Base-by-base conservation (phyloP, 2,797 vertebrate genomes). In the Brotogeris chrysoptera region DNA sequence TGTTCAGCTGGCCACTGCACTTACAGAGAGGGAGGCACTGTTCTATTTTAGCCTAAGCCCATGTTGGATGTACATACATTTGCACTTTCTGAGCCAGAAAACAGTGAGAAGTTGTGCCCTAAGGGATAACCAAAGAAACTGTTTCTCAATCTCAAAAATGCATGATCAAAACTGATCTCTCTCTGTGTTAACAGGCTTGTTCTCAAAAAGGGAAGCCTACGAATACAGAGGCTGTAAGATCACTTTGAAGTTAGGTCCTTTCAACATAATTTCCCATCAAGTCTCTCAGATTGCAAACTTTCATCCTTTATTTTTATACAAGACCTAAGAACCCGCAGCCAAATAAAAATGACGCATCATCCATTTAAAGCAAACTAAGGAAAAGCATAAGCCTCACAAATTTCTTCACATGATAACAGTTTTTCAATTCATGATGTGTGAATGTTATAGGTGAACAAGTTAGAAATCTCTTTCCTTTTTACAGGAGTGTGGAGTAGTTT, bases 401-500 rank as follows among this genome's bases (percentile, higher is more conserved):
- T 84, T 87, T 90, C 2, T 38, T 63, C 46, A 79, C 17, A n/a
- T 30, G 2, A 3, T 23, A 84, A 34, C 7, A 60, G 16, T 64
- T 85, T 64, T 66, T 36, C 2, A 1, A 39, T 52, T 60, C 9
- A 13, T 76, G 23, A 25, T 27, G 13, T 38, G 16, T 71, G 52
- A 68, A 82, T 34, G 3, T 50, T 50, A 59, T 17, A 24, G 34
- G 57, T 25, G 57, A 59, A 25, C 65, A 32, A 59, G 5, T 68
- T 63, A 74, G 43, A 76, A 87, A 90, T n/a, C 11, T 64, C 19
- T 92, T 69, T 80, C 49, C 19, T 64, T 90, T 88, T 78, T 83
- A 39, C 87, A 98, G 98, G 98, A 50, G 78, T 98, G 7, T 98
- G 98, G 98, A 98, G 98, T 71, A 98, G 98, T 81, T 97, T 98